Evolutionary conservation across 2,888 invertebrate species (phyloP), one percentile per base, ranked within the genome.

Genomic region (Petrolisthes cinctipes): DNA sequence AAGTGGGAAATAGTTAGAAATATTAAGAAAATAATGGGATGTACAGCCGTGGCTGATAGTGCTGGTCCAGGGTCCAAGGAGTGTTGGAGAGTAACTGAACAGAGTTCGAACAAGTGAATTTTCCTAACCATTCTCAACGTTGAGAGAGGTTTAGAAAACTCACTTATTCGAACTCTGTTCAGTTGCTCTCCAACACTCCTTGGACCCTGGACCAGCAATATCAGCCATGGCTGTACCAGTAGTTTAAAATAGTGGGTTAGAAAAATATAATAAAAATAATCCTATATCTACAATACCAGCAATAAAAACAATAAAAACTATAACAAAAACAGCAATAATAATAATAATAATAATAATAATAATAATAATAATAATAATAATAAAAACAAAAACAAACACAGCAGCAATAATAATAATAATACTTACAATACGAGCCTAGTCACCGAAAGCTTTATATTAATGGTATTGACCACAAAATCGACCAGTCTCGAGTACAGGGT

Each of bases 391-490:
- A n/a, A 71, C 5, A 71, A 5, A 51, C 66, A 71, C 17, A 71
- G 14, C 5, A 57, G 3, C 1, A 20, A 20, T 54, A 17, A 11
- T 53, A 66, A 73, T 7, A 73, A 73, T 37, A 11, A 17, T 91
- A 95, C 97, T 95, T 94, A 97, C 97, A 97, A 97, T 90, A 97
- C 96, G n/a, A 96, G 95, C 92, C 97, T 94, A 91, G 96, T 95
- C 91, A 96, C 95, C 11, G 96, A 95, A 91, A 98, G 94, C 92
- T 97, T 97, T 89, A 95, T 94, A 92, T 98, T 98, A 89, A 98
- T 96, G 89, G 95, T 94, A 92, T 96, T 97, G 81, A 98, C 95
- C 92, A 98, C 94, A 95, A 97, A 98, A 93, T 98, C 97, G 90
- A 98, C 96, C 61, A 98, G 93, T 91, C 98, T 94, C 81, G 95